A percentile compares a stretch with the other conserved stretches of the same genome.
Evolutionary conservation across 2,797 vertebrate genomes (phyloP).

Genomic region (Anisognathus igniventris): DNA sequence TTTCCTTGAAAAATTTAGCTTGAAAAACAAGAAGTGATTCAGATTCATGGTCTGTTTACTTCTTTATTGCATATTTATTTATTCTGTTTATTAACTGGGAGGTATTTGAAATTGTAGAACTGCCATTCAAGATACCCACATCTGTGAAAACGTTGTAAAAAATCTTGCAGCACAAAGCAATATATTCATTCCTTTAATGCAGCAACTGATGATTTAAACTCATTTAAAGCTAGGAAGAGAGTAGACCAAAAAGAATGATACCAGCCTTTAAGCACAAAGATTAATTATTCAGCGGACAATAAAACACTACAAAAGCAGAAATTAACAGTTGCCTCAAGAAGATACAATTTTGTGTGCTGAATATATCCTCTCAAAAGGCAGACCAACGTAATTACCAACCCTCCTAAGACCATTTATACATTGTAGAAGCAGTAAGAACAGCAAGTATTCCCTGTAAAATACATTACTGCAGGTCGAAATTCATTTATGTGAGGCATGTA

Average conservation of each 20-base stretch:
- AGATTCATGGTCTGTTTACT: conserved; percentile 36
- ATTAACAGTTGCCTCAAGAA: background rate
- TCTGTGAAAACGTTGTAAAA: background rate
- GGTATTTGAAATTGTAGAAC: background rate
- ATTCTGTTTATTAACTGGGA: conserved; percentile 21
- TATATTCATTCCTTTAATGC: background rate
- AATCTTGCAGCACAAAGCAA: background rate
- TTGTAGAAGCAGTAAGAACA: background rate
- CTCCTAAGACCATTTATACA: background rate
- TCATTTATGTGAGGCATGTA: background rate
- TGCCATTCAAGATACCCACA: background rate
- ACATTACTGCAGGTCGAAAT: background rate
- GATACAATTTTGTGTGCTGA: background rate
- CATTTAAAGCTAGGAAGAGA: background rate
- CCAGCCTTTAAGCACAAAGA: background rate
- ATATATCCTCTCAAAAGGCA: background rate
- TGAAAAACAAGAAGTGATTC: conserved; percentile 35
- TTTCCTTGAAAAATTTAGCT: conserved; percentile 35
- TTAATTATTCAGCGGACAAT: background rate
- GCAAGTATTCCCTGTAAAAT: background rate
- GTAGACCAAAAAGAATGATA: background rate
- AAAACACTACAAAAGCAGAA: background rate
- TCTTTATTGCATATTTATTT: background rate
- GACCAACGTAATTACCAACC: background rate
- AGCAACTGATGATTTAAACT: background rate